phyloP scores from a whole-genome alignment of 2,888 invertebrate genomes.

The Andrena marginata region DNA sequence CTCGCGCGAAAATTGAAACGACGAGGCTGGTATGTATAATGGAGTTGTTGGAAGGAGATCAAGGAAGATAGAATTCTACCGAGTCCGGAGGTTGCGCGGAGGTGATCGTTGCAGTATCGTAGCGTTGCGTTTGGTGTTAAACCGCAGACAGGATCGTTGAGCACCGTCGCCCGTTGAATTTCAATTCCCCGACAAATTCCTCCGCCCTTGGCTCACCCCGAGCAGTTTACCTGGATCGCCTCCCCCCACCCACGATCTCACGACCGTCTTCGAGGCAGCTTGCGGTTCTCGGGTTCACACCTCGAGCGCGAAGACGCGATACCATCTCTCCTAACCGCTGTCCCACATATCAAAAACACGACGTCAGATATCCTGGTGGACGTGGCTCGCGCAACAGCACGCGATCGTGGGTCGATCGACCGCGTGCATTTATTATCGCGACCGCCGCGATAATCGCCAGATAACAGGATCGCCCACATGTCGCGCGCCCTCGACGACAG shows the following conservation, averaged over 20 bases:
- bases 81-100: no score
- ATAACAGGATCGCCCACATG: constrained; percentile 63
- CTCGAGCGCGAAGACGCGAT: constrained; percentile 52
- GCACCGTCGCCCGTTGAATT: constrained; percentile 27
- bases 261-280: not conserved
- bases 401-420: constrained; percentile 47
- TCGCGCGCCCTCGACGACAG: constrained; percentile 26
- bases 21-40: no score
- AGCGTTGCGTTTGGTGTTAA: no score
- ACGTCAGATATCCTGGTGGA: constrained; percentile 63
- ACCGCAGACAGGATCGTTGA: not conserved
- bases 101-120: no score
- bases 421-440: constrained; percentile 59
- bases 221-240: not conserved
- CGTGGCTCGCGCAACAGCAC: constrained; percentile 36
- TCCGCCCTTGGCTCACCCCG: not conserved
- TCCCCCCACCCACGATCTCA: not conserved
- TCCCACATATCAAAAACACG: constrained; percentile 62
- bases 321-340: constrained; percentile 55
- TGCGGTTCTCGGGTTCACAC: constrained; percentile 56
- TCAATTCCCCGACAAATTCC: constrained; percentile 26
- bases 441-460: constrained; percentile 53
- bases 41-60: no score
- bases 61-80: no score
- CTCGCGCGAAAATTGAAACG: constrained; percentile 1